Evolutionary conservation across 2,113 vertebrate genomes (phyloP).

Genomic region (Leiothrix lutea): DNA sequence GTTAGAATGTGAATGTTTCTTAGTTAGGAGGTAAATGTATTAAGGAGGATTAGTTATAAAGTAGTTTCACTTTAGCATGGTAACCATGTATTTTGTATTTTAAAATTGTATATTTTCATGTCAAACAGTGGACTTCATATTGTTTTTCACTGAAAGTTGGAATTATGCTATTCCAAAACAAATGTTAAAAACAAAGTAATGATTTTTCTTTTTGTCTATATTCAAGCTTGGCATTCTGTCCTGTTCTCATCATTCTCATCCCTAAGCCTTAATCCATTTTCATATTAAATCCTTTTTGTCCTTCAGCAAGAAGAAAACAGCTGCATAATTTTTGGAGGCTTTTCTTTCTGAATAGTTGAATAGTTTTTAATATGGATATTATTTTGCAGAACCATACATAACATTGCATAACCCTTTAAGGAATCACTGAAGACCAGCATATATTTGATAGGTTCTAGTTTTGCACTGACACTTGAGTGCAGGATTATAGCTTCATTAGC

Average conservation of each 20-base stretch:
- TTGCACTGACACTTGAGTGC: not conserved
- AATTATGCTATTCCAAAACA: not conserved
- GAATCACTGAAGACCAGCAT: not conserved
- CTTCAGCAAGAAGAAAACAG: conserved; percentile 37
- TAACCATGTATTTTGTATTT: not conserved
- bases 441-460: not conserved
- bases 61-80: not conserved
- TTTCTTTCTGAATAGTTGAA: conserved; percentile 39
- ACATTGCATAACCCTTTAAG: not conserved
- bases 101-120: not conserved
- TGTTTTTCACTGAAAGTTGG: not conserved
- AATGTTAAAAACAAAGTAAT: not conserved
- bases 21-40: not conserved
- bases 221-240: conserved; percentile 16
- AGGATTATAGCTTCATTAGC: conserved; percentile 27
- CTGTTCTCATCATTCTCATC: conserved; percentile 35
- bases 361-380: conserved; percentile 22
- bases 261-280: conserved; percentile 56
- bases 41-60: not conserved
- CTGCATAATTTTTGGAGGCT: conserved; percentile 5
- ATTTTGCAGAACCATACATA: not conserved
- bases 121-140: not conserved
- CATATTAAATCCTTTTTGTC: conserved; percentile 51
- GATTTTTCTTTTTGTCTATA: not conserved
- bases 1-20: not conserved